phyloP scores from a whole-genome alignment of 2,888 invertebrate genomes.

The Thera obeliscata region DNA sequence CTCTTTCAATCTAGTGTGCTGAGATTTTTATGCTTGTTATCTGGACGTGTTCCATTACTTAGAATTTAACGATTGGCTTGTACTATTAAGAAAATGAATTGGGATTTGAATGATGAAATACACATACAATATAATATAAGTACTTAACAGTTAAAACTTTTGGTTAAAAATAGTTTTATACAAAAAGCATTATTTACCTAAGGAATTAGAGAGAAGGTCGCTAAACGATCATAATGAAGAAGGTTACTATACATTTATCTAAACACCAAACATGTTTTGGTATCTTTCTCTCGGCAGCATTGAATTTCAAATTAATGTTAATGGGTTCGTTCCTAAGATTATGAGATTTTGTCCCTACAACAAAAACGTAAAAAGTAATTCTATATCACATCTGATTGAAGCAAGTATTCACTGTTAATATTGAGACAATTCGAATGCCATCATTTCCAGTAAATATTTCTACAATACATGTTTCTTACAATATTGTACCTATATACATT shows the following conservation, averaged over 20 bases:
- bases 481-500: conserved; percentile 72
- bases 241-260: conserved; percentile 46
- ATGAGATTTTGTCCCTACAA: conserved; percentile 74
- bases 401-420: conserved; percentile 69
- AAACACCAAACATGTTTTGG: conserved; percentile 55
- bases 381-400: conserved; percentile 79
- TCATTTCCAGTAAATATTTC: conserved; percentile 67
- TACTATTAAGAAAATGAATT: neutral
- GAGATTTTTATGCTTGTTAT: neutral
- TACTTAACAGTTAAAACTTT: conserved; percentile 1
- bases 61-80: neutral
- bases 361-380: conserved; percentile 66
- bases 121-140: neutral
- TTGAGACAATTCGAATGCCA: conserved; percentile 46
- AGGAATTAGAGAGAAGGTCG: conserved; percentile 24
- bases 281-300: conserved; percentile 67
- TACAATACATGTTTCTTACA: conserved; percentile 69
- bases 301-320: conserved; percentile 51
- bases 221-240: conserved; percentile 60
- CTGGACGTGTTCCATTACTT: neutral
- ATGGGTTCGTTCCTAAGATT: conserved; percentile 56
- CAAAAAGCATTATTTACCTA: conserved; percentile 18
- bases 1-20: too few species aligned
- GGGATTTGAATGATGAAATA: neutral
- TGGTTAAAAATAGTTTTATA: conserved; percentile 15